phyloP scores from a whole-genome alignment of 1,140 invertebrate species.

The Drosophila insularis region DNA sequence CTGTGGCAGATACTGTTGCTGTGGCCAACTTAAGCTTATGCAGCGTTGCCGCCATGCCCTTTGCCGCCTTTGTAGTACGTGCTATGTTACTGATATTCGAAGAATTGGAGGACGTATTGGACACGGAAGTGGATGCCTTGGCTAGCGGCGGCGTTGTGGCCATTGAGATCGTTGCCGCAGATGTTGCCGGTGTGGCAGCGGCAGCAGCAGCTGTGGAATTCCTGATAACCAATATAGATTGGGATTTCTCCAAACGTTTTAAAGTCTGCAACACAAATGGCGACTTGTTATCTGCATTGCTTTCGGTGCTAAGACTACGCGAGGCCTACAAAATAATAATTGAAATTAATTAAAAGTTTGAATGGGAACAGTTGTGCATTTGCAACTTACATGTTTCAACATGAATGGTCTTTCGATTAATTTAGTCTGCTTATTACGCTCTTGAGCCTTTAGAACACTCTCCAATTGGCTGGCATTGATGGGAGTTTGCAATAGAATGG shows the following conservation, averaged over 20 bases:
- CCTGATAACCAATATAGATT: conserved; percentile 80
- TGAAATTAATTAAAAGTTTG: background rate
- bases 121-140: conserved; percentile 29
- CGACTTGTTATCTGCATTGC: conserved; percentile 69
- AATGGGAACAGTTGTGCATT: too few relatives aligned
- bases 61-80: conserved; percentile 56
- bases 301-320: conserved; percentile 70
- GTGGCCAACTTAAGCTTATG: conserved; percentile 62
- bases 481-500: conserved; percentile 78
- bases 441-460: conserved; percentile 71
- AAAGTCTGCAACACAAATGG: conserved; percentile 81
- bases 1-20: conserved; percentile 13
- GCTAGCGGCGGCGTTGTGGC: conserved; percentile 28
- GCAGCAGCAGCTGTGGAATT: conserved; percentile 51
- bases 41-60: conserved; percentile 56
- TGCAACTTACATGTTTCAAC: conserved; percentile 71
- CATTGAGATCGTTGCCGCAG: conserved; percentile 24
- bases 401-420: conserved; percentile 72
- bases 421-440: conserved; percentile 45
- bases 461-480: conserved; percentile 81
- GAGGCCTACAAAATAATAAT: conserved; percentile 49
- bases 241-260: conserved; percentile 80
- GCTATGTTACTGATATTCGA: conserved; percentile 44
- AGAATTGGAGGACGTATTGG: background rate
- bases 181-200: background rate